phyloP scores from a whole-genome alignment of 2,113 vertebrate genomes.

The Calidris pygmaea region DNA sequence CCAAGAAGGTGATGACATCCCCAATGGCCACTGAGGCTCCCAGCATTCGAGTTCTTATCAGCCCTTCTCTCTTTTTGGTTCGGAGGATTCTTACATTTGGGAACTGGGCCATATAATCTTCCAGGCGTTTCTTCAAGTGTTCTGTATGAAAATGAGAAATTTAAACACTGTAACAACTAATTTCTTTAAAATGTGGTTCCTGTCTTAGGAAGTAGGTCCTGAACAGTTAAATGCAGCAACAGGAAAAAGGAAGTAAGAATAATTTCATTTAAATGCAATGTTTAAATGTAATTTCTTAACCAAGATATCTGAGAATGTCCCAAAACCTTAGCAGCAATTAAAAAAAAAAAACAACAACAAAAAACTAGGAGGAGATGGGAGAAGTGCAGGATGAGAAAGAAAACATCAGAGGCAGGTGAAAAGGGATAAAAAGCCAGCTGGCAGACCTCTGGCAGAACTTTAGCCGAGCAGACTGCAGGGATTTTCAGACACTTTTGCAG shows the following conservation, averaged over 20 bases:
- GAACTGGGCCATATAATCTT: slow-evolving; percentile 90
- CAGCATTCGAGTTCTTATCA: slow-evolving; percentile 92
- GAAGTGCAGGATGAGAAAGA: not conserved
- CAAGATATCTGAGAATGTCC: not conserved
- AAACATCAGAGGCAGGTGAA: not conserved
- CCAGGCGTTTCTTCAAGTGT: slow-evolving; percentile 89
- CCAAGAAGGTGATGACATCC: slow-evolving; percentile 95
- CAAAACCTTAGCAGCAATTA: not conserved
- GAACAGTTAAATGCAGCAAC: not conserved
- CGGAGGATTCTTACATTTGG: slow-evolving; percentile 90
- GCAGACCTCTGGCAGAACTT: not conserved
- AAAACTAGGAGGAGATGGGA: not conserved
- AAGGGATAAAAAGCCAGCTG: not conserved
- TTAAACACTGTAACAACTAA: not conserved
- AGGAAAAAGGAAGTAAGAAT: not conserved
- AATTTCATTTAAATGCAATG: not conserved
- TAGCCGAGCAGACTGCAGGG: not conserved
- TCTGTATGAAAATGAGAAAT: slow-evolving; percentile 61
- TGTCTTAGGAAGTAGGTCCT: not conserved
- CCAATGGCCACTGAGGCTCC: slow-evolving; percentile 87
- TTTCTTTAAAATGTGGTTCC: not conserved
- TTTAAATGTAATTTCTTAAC: not conserved
- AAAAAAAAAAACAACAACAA: not conserved
- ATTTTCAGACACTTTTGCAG: not conserved
- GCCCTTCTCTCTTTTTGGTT: slow-evolving; percentile 91